Conservation (phyloP, 2,888 invertebrate genomes). For the Brassicogethes aeneus region DNA sequence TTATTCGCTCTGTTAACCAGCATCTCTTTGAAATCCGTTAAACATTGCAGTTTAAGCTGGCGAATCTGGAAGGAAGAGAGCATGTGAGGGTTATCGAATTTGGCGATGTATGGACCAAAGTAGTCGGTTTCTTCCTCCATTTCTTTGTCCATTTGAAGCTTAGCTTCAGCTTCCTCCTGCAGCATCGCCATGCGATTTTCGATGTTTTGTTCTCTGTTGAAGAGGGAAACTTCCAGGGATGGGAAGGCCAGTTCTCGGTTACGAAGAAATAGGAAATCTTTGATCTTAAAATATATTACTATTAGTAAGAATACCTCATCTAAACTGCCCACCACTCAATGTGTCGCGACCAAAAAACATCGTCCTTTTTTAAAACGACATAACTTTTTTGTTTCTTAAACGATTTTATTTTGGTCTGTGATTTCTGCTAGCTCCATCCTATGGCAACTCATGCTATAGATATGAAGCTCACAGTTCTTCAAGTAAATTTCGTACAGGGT, state of each 20-base stretch:
- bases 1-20: slow-evolving; percentile 53
- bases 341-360: no score
- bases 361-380: no score
- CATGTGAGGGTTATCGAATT: slow-evolving; percentile 45
- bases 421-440: no score
- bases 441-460: no score
- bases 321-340: no score
- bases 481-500: no score
- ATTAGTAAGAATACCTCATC: no score
- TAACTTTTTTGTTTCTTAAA: no score
- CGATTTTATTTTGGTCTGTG: no score
- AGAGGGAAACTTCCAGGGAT: slow-evolving; percentile 44
- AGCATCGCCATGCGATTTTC: slow-evolving; percentile 42
- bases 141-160: slow-evolving; percentile 48
- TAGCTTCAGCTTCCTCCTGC: slow-evolving; percentile 45
- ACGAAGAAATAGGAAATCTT: slow-evolving; percentile 41
- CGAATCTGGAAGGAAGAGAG: slow-evolving; percentile 39
- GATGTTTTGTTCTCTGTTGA: slow-evolving; percentile 48
- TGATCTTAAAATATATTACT: slow-evolving; percentile 29
- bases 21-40: slow-evolving; percentile 57
- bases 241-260: slow-evolving; percentile 43
- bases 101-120: slow-evolving; percentile 54
- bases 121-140: slow-evolving; percentile 55
- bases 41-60: slow-evolving; percentile 48
- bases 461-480: no score